Base-by-base conservation (phyloP, 2,113 vertebrate species). In the Pygathrix nemaeus region DNA sequence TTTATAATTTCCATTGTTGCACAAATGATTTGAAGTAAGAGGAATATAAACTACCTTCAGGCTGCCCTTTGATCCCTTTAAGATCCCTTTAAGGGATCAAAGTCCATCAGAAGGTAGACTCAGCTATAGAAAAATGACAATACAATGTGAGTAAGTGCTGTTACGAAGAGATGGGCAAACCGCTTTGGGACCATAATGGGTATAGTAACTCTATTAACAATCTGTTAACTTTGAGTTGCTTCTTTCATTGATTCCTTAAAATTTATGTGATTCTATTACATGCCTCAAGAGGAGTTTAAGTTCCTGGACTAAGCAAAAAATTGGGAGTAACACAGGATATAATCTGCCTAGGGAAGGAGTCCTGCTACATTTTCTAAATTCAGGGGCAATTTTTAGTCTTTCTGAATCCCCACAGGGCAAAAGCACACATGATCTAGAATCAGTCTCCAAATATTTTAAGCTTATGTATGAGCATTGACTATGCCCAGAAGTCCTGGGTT, bases 191-290 rank as follows among this genome's bases (percentile, higher is more conserved):
- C 7, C 50, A 32, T 14, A 7, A 25, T 52, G 38, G 20, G 5
- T 30, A 6, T 52, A 40, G 16, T 20, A 86, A 78, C 21, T 48
- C 27, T n/a, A 30, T 61, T 68, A 75, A 13, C 27, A 90, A 70
- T 76, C n/a, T 90, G 18, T 90, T 96, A 76, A 52, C 80, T 96
- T 96, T 73, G 68, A 95, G 30, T 73, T 94, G 5, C 38, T 95
- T 93, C 73, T 95, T 90, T 88, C 55, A 88, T n/a, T 35, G 81
- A 90, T 40, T 93, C 20, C n/a, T 90, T 93, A 90, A 93, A 75
- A 86, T 91, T 48, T 94, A 40, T 43, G 27, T 70, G 23, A 57
- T n/a, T 87, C 25, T 35, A 18, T 48, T 81, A 75, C 32, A 66
- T 88, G 64, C 16, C 9, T 2, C 12, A 82, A 23, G n/a, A 94